A percentile compares a stretch with the other conserved stretches of the same genome.
phyloP scores from a whole-genome alignment of 2,888 invertebrate species.

The Latrodectus hesperus region DNA sequence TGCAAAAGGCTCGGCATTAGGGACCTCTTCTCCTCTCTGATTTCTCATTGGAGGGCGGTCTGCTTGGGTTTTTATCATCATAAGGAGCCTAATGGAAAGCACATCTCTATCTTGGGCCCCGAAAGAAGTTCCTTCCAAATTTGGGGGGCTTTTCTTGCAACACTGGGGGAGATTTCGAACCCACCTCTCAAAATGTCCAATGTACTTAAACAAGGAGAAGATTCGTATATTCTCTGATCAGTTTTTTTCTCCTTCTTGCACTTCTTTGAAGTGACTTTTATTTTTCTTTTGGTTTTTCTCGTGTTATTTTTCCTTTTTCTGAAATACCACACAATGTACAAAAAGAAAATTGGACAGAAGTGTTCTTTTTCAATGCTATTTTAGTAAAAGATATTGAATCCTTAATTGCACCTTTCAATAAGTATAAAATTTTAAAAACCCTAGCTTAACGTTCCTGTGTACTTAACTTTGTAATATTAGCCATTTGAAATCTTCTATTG shows the following conservation, averaged over 20 bases:
- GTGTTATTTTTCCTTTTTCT: too few species aligned
- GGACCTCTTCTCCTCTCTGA: constrained; percentile 28
- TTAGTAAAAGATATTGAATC: too few species aligned
- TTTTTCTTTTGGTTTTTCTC: not conserved
- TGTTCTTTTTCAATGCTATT: too few species aligned
- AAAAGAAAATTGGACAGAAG: too few species aligned
- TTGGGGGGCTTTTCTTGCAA: constrained; percentile 55
- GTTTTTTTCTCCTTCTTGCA: not conserved
- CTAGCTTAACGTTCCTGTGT: too few species aligned
- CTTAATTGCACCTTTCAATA: too few species aligned
- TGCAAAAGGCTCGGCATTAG: constrained; percentile 50
- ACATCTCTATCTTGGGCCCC: constrained; percentile 51
- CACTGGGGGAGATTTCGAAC: constrained; percentile 40
- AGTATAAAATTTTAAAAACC: too few species aligned
- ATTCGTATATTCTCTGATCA: constrained; percentile 40
- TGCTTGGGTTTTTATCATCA: constrained; percentile 66
- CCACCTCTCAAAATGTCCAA: constrained; percentile 60
- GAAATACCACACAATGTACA: too few species aligned
- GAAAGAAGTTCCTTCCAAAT: constrained; percentile 36
- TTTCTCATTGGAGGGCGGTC: constrained; percentile 51
- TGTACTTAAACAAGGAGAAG: constrained; percentile 53
- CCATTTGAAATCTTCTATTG: too few species aligned
- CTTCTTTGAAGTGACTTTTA: not conserved
- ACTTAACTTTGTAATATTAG: too few species aligned
- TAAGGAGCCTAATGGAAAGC: constrained; percentile 66